phyloP scores from a whole-genome alignment of 2,113 vertebrate genomes.

The Hyperoodon ampullatus region DNA sequence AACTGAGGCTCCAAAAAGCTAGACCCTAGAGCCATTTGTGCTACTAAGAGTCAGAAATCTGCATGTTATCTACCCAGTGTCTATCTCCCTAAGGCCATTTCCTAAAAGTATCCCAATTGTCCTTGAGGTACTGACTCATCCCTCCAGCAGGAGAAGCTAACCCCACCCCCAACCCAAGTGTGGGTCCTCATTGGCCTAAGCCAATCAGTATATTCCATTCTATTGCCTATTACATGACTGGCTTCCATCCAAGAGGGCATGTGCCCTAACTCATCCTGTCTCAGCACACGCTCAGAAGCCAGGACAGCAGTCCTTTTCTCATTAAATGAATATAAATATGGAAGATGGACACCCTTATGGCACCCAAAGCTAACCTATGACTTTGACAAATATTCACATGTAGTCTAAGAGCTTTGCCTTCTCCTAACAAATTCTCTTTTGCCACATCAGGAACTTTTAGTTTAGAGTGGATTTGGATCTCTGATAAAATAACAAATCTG shows the following conservation, averaged over 20 bases:
- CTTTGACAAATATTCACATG: background rate
- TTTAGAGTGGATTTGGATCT: background rate
- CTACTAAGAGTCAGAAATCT: background rate
- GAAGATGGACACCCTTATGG: background rate
- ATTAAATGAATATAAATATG: background rate
- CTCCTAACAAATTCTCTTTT: background rate
- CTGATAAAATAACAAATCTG: background rate
- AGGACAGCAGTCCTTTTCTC: background rate
- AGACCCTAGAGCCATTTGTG: rapidly evolving
- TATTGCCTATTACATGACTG: background rate
- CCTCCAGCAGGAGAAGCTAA: background rate
- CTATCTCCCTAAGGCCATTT: background rate
- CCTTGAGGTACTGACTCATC: background rate
- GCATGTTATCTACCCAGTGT: background rate
- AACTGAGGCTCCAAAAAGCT: background rate
- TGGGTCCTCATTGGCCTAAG: background rate
- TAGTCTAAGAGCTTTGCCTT: background rate
- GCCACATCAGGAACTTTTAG: background rate
- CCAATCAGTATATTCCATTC: rapidly evolving
- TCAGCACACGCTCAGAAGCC: background rate
- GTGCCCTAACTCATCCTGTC: background rate
- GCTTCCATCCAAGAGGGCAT: background rate
- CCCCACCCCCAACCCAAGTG: rapidly evolving
- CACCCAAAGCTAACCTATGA: background rate
- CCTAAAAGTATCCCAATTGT: background rate